Evolutionary conservation across 1,140 invertebrate species (phyloP).

Genomic region (Euwallacea fornicatus): DNA sequence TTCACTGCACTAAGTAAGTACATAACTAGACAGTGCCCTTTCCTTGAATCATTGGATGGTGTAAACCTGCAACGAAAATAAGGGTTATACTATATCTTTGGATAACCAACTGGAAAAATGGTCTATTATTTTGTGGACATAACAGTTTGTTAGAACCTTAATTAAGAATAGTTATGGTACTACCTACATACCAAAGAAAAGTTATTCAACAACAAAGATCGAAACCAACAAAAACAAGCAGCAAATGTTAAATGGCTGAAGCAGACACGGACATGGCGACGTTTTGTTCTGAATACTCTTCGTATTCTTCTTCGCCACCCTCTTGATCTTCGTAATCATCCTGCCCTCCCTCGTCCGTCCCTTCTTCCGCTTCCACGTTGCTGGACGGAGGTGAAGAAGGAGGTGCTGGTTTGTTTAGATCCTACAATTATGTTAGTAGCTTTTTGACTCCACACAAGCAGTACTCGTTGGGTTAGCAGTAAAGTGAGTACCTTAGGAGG

Average conservation of each 20-base stretch:
- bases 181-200: neutral
- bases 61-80: neutral
- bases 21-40: constrained; percentile 12
- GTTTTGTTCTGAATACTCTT: constrained; percentile 59
- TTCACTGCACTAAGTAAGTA: constrained; percentile 28
- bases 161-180: neutral
- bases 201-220: neutral
- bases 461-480: neutral
- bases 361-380: constrained; percentile 52
- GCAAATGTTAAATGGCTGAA: constrained; percentile 47
- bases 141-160: neutral
- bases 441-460: neutral
- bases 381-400: constrained; percentile 47
- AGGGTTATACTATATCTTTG: no score
- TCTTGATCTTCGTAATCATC: constrained; percentile 58
- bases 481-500: constrained; percentile 69
- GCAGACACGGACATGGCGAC: constrained; percentile 49
- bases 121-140: neutral
- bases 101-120: no score
- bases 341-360: constrained; percentile 52
- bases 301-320: constrained; percentile 56
- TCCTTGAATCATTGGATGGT: neutral
- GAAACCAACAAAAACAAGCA: neutral
- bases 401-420: constrained; percentile 48
- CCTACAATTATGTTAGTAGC: constrained; percentile 44